Percentiles rank a stretch among this genome's conserved stretches.
Conservation (phyloP, 2,113 vertebrate genomes). For the Nothocercus nigrocapillus region DNA sequence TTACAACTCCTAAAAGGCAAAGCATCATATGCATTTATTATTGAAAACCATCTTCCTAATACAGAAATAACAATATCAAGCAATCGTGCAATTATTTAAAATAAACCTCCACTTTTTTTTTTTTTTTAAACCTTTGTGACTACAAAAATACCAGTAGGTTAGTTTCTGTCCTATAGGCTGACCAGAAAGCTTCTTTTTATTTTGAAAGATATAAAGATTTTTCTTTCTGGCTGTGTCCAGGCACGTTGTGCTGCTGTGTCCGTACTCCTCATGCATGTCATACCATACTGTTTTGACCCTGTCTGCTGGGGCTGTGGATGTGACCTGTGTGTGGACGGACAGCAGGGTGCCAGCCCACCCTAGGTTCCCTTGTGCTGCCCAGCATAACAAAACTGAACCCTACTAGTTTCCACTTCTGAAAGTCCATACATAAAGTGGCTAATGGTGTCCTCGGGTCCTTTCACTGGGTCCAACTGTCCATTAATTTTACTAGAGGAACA, state of each 20-base stretch:
- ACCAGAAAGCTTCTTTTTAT: not conserved
- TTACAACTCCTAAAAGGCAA: not conserved
- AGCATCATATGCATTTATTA: not conserved
- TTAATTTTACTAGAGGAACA: not conserved
- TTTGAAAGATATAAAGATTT: not conserved
- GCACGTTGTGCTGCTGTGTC: not conserved
- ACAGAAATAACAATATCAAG: not conserved
- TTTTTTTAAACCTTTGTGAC: not conserved
- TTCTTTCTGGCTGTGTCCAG: not conserved
- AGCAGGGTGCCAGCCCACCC: not conserved
- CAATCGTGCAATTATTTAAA: not conserved
- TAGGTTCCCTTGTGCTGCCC: not conserved
- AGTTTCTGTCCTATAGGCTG: not conserved
- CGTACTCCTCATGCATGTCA: accelerated
- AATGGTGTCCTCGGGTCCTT: not conserved
- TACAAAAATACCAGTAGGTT: not conserved
- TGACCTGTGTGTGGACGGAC: not conserved
- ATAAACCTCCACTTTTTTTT: not conserved
- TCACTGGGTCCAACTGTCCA: accelerated
- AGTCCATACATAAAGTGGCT: not conserved
- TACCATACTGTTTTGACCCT: not conserved
- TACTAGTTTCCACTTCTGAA: not conserved
- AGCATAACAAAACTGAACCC: not conserved
- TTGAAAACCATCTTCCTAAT: not conserved
- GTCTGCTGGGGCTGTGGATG: not conserved